Evolutionary conservation across 2,888 invertebrate genomes (phyloP).

Genomic region (Scrobipalpa atriplicella): DNA sequence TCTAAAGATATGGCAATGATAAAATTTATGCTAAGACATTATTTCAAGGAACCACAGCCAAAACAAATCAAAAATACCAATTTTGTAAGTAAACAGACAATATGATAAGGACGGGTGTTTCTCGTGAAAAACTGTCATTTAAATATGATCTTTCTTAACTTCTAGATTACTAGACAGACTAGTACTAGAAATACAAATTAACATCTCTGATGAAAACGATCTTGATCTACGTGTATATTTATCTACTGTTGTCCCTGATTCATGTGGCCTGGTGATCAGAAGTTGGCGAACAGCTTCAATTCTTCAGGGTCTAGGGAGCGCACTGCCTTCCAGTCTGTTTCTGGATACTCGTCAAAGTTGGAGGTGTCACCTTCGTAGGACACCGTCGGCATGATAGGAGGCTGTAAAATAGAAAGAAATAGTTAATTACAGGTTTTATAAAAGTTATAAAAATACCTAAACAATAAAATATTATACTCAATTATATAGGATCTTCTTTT

Average conservation of each 20-base stretch:
- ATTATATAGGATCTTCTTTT: too few species aligned
- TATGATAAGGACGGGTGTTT: background rate
- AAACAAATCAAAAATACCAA: too few species aligned
- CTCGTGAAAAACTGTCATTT: background rate
- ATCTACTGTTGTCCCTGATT: constrained; percentile 24
- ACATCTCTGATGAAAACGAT: constrained; percentile 11
- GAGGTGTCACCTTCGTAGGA: constrained; percentile 96
- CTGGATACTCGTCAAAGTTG: constrained; percentile 98
- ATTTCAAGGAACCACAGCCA: too few species aligned
- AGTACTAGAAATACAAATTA: background rate
- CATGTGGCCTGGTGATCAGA: constrained; percentile 78
- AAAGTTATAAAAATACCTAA: background rate
- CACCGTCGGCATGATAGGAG: constrained; percentile 96
- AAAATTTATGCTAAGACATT: too few species aligned
- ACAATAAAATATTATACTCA: background rate
- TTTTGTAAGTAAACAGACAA: too few species aligned
- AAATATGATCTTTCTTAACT: background rate
- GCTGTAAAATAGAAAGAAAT: constrained; percentile 82
- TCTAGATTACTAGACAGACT: background rate
- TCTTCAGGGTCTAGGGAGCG: constrained; percentile 91
- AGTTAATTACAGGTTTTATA: background rate
- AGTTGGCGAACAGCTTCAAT: constrained; percentile 93
- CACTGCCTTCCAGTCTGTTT: constrained; percentile 93
- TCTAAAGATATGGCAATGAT: too few species aligned
- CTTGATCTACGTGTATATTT: background rate